Base-by-base conservation (phyloP, 2,113 vertebrate genomes). In the Solea solea region DNA sequence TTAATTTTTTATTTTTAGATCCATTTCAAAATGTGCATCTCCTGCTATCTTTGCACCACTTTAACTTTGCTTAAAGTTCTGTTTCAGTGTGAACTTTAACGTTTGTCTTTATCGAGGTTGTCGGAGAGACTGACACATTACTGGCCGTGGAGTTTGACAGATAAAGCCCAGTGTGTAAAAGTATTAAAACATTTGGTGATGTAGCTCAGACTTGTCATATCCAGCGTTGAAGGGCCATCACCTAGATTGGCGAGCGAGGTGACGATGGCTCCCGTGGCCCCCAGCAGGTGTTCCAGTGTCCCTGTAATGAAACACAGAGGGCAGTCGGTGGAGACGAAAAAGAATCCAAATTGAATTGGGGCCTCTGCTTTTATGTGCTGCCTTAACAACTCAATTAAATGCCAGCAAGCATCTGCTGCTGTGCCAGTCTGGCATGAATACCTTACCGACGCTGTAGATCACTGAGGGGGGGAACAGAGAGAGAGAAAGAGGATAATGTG, bases 331-430 rank as follows among this genome's bases (percentile, higher is more conserved):
- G 74, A 83, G 64, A 78, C 40, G 67, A 64, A 64, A 64, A 72
- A 69, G 60, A 82, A 64, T 2, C 73, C 82, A 83, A 88, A 91
- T 82, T 78, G 72, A 93, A 90, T 86, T 56, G 58, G 69, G 62
- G 63, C 61, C 16, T 80, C 77, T 69, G 59, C 89, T 89, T 91
- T 90, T 91, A 82, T 90, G 83, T 74, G 85, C 77, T 58, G 84
- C 85, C 86, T 92, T 93, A 93, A 92, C 92, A 92, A 91, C 90
- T 91, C 90, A 89, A 92, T 93, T 93, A 90, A 92, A 91, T 84
- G 76, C 86, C 76, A 86, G 71, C 84, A 64, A 93, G 84, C 91
- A 92, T 91, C 92, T 94, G 90, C 91, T 79, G 80, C 88, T 73
- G 63, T 73, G 84, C 71, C 74, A 64, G 64, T 49, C 77, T 84